Evolutionary conservation across 2,888 invertebrate genomes (phyloP), one percentile per base, ranked within the genome.

Genomic region (Acleris laterana): DNA sequence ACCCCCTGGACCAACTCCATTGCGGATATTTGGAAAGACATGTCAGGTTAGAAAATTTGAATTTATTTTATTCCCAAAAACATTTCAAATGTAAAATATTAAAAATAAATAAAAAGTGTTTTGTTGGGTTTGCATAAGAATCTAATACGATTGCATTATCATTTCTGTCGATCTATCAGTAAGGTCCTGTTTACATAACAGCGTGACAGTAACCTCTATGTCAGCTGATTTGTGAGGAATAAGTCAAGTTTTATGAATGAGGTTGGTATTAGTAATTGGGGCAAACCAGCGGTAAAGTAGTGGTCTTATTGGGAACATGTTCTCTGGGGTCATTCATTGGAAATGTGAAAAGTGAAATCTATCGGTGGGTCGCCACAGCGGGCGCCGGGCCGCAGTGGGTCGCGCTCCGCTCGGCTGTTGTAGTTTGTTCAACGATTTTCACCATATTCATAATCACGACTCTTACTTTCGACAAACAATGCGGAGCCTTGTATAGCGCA

Each of bases 1-100:
- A 93, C 94, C 94, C 79, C 93, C 94, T 81, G 94, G 94, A 93
- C 93, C 94, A 88, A 93, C 94, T 81, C 92, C 92, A 74, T 83
- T 90, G 83, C 87, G 92, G 82, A 90, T 91, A 89, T 92, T 92
- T 87, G 92, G 91, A 88, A 90, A 88, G 82, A 89, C 89, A 76
- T 91, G 89, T 84, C 91, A 92, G 92, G 92, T 93, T 79, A 90
- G 90, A 78, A 70, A 70, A 69, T 64, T 60, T 49, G 63, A 64
- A 67, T 68, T 59, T 65, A 56, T 61, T 61, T 65, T 44, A 50
- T 44, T 61, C 13, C 44, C 48, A 25, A 22, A 49, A 22, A 53
- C 55, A 61, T 58, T 38, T n/a, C 25, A 60, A 9, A 22, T 46
- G 19, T 17, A 48, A 60, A 38, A 44, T 51, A 49, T 17, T 66